Evolutionary conservation across 2,888 invertebrate species (phyloP), one percentile per base, ranked within the genome.

Genomic region (Volucella bombylans): DNA sequence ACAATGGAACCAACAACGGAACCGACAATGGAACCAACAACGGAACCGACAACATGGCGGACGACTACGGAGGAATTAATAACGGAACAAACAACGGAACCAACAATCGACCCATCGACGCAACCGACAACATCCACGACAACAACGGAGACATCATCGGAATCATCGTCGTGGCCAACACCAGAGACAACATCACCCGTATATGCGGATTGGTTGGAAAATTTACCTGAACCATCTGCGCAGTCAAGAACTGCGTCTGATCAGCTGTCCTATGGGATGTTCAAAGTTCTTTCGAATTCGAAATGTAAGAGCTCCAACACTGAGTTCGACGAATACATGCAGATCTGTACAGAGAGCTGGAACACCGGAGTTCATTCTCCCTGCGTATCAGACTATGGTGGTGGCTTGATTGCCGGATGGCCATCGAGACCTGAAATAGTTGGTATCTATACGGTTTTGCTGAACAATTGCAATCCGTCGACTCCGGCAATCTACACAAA

Each of bases 321-420:
- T 1, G 15, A 62, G 4, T 87, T 72, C 12, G 86, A 87, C 9
- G 82, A 86, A 11, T 87, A 59, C 41, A 23, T 76, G 0, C 72
- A 87, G 14, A 8, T 82, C 1, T 87, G 87, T 12, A 64, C 80
- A 2, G 38, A 41, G 11, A 57, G 47, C 14, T 82, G 82, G 79
- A 59, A 38, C 10, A 64, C 67, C 18, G 71, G 18, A 14, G 8
- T 9, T 1, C 76, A 71, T 23, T n/a, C 18, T 1, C 77, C 82
- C 1, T 80, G 82, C 57, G 9, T 4, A 4, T 15, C n/a, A 0
- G 78, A 87, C 10, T 41, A 23, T 45, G 87, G 86, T 8, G 64
- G 57, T 11, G 86, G 80, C 2, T 45, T 87, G 39, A 12, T 87
- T 9, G 39, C 61, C 10, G 74, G 68, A n/a, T 86, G 83, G 86